A percentile compares a stretch with the other conserved stretches of the same genome.
phyloP scores from a whole-genome alignment of 2,113 vertebrate genomes.

The Melanostigma gelatinosum region DNA sequence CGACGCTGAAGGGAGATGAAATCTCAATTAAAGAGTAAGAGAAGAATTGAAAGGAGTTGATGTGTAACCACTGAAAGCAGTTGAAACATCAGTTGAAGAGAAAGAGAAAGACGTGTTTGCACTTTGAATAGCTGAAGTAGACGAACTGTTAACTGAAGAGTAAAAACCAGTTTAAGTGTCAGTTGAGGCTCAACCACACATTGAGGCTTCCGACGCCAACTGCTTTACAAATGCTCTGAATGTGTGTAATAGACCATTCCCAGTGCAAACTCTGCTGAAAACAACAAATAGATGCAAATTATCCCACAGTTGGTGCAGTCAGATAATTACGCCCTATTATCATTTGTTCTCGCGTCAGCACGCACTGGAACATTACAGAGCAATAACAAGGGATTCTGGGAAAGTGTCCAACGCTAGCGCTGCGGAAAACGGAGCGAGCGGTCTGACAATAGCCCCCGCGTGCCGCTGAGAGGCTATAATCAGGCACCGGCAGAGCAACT shows the following conservation, averaged over 20 bases:
- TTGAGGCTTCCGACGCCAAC: background rate
- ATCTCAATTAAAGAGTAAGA: too few relatives aligned
- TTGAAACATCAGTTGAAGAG: background rate
- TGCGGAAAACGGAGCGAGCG: constrained; percentile 66
- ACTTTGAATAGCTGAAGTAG: background rate
- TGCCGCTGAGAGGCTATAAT: constrained; percentile 58
- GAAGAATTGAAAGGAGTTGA: too few relatives aligned
- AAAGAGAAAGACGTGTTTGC: background rate
- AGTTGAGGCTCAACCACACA: background rate
- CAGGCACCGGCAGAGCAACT: constrained; percentile 33
- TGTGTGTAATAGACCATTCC: constrained; percentile 11
- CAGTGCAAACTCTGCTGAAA: constrained; percentile 8
- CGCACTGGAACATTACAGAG: constrained; percentile 64
- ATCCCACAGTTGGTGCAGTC: constrained; percentile 51
- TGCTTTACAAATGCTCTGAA: constrained; percentile 8
- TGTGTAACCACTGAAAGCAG: background rate
- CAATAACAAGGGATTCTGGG: constrained; percentile 72
- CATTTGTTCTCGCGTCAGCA: constrained; percentile 50
- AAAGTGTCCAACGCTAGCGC: constrained; percentile 64
- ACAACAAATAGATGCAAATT: constrained; percentile 39
- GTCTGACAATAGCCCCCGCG: constrained; percentile 60
- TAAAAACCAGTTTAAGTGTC: background rate
- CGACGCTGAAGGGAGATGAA: too few relatives aligned
- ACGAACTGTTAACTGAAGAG: background rate
- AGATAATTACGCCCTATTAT: constrained; percentile 65